Evolutionary conservation across 2,797 vertebrate genomes (phyloP).

Genomic region (Poliocrania exsul): DNA sequence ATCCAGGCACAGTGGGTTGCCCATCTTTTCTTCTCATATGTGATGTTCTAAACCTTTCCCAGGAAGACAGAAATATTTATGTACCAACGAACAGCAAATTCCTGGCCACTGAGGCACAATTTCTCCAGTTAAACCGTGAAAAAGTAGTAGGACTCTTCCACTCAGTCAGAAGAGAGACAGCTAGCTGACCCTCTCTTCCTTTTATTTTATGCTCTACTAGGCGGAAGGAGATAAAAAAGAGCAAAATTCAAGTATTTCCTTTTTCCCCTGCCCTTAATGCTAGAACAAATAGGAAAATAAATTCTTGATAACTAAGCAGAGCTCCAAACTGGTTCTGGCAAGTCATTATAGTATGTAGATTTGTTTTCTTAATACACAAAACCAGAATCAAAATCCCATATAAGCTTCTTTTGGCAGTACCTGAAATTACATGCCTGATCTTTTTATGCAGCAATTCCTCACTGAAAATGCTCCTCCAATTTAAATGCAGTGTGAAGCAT

Average conservation of each 20-base stretch:
- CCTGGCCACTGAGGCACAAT: neutral
- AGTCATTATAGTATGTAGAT: conserved; percentile 72
- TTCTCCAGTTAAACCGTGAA: neutral
- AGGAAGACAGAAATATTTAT: neutral
- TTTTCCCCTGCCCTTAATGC: neutral
- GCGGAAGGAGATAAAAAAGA: conserved; percentile 8
- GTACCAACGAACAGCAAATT: neutral
- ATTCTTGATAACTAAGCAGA: conserved; percentile 46
- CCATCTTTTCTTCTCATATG: neutral
- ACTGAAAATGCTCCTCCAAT: conserved; percentile 67
- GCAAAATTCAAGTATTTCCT: conserved; percentile 14
- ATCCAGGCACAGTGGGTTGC: neutral
- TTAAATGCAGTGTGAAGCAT: conserved; percentile 62
- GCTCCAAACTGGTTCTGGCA: conserved; percentile 26
- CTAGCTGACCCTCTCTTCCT: neutral
- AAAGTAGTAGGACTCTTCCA: neutral
- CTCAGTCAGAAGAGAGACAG: neutral
- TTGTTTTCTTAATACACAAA: conserved; percentile 70
- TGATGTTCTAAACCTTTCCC: neutral
- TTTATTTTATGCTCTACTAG: neutral
- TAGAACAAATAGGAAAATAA: conserved; percentile 69
- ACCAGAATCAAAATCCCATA: conserved; percentile 61
- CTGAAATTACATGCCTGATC: conserved; percentile 68
- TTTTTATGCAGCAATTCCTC: conserved; percentile 65
- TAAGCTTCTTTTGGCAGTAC: conserved; percentile 68